Base-by-base conservation (phyloP, 2,888 invertebrate genomes). In the Campoletis raptor region DNA sequence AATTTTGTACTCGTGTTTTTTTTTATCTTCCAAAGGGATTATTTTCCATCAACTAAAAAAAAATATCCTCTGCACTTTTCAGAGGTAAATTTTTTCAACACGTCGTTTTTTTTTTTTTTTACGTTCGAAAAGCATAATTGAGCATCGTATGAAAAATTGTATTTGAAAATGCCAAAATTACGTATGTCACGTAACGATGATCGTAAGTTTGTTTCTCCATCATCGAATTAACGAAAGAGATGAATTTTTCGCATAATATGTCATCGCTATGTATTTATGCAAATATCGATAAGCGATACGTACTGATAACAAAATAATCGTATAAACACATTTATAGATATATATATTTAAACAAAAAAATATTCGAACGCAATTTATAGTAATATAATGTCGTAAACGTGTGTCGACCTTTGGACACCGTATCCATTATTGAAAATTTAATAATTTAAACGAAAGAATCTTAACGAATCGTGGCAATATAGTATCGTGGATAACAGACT, bases 401-500 rank as follows among this genome's bases (percentile, higher is more conserved):
- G 69, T 48, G 72, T 79, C 54, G 77, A 83, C 74, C 66, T 72
- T 64, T 76, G 61, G 21, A 73, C 64, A 9, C 57, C 48, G 77
- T 85, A 77, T 73, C 77, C 36, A 64, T 61, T 48, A 67, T 42
- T 40, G n/a, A 45, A 70, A 70, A 45, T 78, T 76, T 69, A 64
- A 78, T 77, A 64, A 72, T 54, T 64, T 18, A 81, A 72, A 61
- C 12, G 30, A 66, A 24, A 54, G 21, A 52, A 45, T 40, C 21
- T 45, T 21, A 48, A 74, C 45, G 21, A 69, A 18, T 66, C 69
- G 83, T 69, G 78, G 81, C 84, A 81, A 83, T 81, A 54, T 86
- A 78, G 78, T 74, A 84, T 74, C 81, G 85, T 61, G 81, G 67
- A 74, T 54, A 84, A 81, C 84, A 87, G 86, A 87, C 86, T 87